Percentiles rank a stretch among this genome's conserved stretches.
These are phyloP conservation scores for Lipophrys pholis DNA, from an alignment of 2,113 vertebrate species.

Conservation along the genomic window DNA sequence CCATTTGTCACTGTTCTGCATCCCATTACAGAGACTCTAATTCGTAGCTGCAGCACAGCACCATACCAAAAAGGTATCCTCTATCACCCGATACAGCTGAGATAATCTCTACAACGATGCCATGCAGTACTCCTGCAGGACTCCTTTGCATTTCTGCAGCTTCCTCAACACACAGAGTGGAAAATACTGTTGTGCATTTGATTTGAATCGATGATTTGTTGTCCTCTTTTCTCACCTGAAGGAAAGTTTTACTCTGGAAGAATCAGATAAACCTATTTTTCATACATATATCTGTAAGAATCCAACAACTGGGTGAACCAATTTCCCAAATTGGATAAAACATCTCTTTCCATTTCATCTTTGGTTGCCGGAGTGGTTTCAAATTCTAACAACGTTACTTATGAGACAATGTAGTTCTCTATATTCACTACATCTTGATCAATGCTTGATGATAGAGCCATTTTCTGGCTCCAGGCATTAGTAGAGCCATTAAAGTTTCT, in stretches of 20 bases:
- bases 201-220: constrained; percentile 56
- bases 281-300: neutral
- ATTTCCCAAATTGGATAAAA: constrained; percentile 8
- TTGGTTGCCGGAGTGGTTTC: constrained; percentile 8
- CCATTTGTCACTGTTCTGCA: constrained; percentile 80
- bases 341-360: neutral
- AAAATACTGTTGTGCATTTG: constrained; percentile 34
- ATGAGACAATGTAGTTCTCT: constrained; percentile 23
- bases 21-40: constrained; percentile 71
- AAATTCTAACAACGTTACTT: constrained; percentile 16
- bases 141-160: constrained; percentile 46
- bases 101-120: constrained; percentile 68
- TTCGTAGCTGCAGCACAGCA: constrained; percentile 63
- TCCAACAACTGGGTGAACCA: neutral
- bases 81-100: constrained; percentile 51
- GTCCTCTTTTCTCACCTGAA: constrained; percentile 35
- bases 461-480: constrained; percentile 61
- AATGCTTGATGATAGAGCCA: constrained; percentile 52
- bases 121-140: constrained; percentile 36
- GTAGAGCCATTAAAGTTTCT: constrained; percentile 64
- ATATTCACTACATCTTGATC: constrained; percentile 64
- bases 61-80: constrained; percentile 24
- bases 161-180: constrained; percentile 25
- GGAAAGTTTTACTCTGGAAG: constrained; percentile 23
- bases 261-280: constrained; percentile 33